These are phyloP conservation scores for Myotis yumanensis DNA, from an alignment of 2,113 vertebrate genomes.

Conservation along the genomic window DNA sequence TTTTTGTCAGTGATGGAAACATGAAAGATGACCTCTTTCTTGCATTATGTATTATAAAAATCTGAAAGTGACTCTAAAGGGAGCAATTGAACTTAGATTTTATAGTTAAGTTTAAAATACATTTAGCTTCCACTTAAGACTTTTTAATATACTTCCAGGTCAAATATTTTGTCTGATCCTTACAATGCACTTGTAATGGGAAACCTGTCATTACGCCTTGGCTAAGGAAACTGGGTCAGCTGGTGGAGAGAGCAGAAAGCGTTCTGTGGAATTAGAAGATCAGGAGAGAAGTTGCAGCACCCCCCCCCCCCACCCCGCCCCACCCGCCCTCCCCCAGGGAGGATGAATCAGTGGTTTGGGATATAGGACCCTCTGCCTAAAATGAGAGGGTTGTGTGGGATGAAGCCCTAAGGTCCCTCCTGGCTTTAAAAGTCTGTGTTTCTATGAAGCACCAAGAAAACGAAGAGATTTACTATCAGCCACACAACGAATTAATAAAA, in stretches of 20 bases:
- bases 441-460: neutral
- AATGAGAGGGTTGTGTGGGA: neutral
- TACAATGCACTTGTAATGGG: neutral
- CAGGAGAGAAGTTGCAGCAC: neutral
- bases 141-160: conserved; percentile 11
- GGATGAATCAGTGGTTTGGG: neutral
- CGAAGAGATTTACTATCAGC: neutral
- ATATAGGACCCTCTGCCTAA: neutral
- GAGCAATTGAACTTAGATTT: neutral
- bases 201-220: conserved; percentile 40
- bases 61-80: neutral
- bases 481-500: neutral
- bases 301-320: neutral
- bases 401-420: neutral
- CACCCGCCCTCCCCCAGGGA: neutral
- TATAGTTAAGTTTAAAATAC: neutral
- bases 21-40: neutral
- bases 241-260: neutral
- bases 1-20: neutral
- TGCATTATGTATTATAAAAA: neutral
- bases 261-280: neutral
- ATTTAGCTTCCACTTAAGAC: neutral
- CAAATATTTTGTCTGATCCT: conserved; percentile 43
- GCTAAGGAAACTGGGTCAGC: neutral
- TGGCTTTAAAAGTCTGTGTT: neutral